Evolutionary conservation across 2,888 invertebrate species (phyloP).

Genomic region (Erebia palarica): DNA sequence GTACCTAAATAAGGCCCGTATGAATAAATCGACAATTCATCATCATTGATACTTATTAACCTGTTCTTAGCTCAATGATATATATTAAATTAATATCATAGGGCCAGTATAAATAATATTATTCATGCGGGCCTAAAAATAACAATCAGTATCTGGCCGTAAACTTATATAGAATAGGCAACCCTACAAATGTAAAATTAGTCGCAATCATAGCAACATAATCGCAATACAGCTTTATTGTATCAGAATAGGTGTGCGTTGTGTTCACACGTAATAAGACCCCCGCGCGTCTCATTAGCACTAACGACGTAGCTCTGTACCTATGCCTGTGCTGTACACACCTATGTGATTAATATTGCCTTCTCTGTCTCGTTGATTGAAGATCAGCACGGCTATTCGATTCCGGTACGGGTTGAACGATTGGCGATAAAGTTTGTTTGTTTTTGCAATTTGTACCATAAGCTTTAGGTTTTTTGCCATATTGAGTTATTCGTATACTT

Average conservation of each 20-base stretch:
- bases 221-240: slow-evolving; percentile 36
- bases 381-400: slow-evolving; percentile 63
- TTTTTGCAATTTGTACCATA: slow-evolving; percentile 41
- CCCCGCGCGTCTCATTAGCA: slow-evolving; percentile 76
- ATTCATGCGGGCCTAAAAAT: no score
- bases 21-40: no score
- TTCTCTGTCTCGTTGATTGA: slow-evolving; percentile 65
- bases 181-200: slow-evolving; percentile 27
- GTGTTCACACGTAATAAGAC: slow-evolving; percentile 78
- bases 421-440: slow-evolving; percentile 59
- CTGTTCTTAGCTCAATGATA: no score
- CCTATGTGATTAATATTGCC: slow-evolving; percentile 43
- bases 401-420: slow-evolving; percentile 67
- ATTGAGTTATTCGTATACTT: not conserved
- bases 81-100: no score
- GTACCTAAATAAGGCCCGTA: no score
- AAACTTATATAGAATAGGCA: no score
- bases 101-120: no score
- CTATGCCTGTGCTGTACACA: slow-evolving; percentile 51
- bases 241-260: slow-evolving; percentile 68
- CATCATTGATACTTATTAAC: no score
- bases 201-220: slow-evolving; percentile 25
- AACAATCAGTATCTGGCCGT: no score
- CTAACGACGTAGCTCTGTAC: slow-evolving; percentile 52
- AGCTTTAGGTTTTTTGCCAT: not conserved